These are phyloP conservation scores for Malthinus flaveolus DNA, from an alignment of 2,888 invertebrate genomes.

Conservation along the genomic window DNA sequence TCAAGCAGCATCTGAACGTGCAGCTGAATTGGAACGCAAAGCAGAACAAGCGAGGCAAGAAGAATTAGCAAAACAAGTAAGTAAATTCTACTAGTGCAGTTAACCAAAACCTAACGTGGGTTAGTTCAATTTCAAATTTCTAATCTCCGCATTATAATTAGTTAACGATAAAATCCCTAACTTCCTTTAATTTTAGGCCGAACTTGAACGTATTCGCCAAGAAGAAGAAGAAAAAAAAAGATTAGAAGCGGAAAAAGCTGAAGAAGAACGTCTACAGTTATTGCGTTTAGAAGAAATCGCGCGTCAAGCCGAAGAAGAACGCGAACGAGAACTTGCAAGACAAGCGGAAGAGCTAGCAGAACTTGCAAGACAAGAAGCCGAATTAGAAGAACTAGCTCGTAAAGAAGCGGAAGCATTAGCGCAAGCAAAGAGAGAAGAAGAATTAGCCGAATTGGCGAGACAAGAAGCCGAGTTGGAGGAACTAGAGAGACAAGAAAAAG, in stretches of 20 bases:
- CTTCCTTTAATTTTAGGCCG: slow-evolving; percentile 46
- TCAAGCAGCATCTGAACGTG: slow-evolving; percentile 55
- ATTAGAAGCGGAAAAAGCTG: slow-evolving; percentile 51
- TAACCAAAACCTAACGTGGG: too few species aligned
- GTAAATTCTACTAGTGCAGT: too few species aligned
- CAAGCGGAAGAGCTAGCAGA: slow-evolving; percentile 59
- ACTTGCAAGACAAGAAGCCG: slow-evolving; percentile 63
- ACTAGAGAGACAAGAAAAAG: slow-evolving; percentile 58
- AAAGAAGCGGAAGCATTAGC: slow-evolving; percentile 62
- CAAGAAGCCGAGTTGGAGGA: slow-evolving; percentile 69
- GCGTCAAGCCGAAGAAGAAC: slow-evolving; percentile 65
- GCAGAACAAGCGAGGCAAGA: slow-evolving; percentile 50
- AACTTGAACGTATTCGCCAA: slow-evolving; percentile 58
- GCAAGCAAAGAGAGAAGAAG: slow-evolving; percentile 59
- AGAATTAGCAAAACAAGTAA: slow-evolving; percentile 51
- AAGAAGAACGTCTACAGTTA: slow-evolving; percentile 55
- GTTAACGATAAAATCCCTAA: too few species aligned
- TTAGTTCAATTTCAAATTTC: too few species aligned
- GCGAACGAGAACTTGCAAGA: slow-evolving; percentile 68
- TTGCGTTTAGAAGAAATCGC: slow-evolving; percentile 63
- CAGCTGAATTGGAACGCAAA: slow-evolving; percentile 52
- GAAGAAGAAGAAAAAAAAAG: slow-evolving; percentile 58
- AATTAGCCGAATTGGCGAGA: slow-evolving; percentile 54
- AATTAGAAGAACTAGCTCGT: slow-evolving; percentile 62
- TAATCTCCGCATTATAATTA: too few species aligned